Base-by-base conservation (phyloP, 2,888 invertebrate species). In the Hypolimnas misippus region DNA sequence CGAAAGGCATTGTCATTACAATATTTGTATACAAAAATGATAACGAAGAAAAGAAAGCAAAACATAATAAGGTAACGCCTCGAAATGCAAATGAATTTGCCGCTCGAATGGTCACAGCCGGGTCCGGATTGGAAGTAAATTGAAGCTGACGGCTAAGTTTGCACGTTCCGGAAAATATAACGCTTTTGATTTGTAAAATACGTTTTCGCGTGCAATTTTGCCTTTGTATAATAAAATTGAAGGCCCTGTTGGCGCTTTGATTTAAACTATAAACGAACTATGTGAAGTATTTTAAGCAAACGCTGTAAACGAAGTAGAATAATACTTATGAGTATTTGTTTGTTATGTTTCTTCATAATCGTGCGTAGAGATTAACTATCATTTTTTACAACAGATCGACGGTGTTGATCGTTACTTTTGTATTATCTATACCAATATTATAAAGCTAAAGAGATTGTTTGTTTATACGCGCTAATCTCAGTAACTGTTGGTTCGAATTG, bases 21-120 rank as follows among this genome's bases (percentile, higher is more conserved):
- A 55, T 58, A 62, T 62, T 62, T 54, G 44, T 51, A 29, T 21
- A 49, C 42, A 21, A 62, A 63, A 69, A 69, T 69, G 55, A 64
- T 58, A 71, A 70, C 70, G 59, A 68, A 46, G 44, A 12, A 46
- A 68, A 66, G 70, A 74, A 69, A 70, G 67, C 61, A 54, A 55
- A 56, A 58, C 73, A 77, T 85, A 87, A 87, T 83, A 77, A 86
- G 85, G 81, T 84, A 83, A 85, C 83, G 82, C 80, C 74, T 77
- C 75, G 79, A 78, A 81, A 87, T 85, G 87, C 86, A 87, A 88
- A 88, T 86, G 81, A 84, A 82, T 86, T 86, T 75, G 70, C 71
- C 74, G 74, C 71, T 68, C 70, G 71, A 73, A 56, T 69, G 76
- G 67, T 66, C 70, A 79, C 77, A 70, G 70, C 71, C 65, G 61